A percentile compares a stretch with the other conserved stretches of the same genome.
These are phyloP conservation scores for Camarhynchus parvulus DNA, from an alignment of 2,113 vertebrate genomes.

Conservation along the genomic window DNA sequence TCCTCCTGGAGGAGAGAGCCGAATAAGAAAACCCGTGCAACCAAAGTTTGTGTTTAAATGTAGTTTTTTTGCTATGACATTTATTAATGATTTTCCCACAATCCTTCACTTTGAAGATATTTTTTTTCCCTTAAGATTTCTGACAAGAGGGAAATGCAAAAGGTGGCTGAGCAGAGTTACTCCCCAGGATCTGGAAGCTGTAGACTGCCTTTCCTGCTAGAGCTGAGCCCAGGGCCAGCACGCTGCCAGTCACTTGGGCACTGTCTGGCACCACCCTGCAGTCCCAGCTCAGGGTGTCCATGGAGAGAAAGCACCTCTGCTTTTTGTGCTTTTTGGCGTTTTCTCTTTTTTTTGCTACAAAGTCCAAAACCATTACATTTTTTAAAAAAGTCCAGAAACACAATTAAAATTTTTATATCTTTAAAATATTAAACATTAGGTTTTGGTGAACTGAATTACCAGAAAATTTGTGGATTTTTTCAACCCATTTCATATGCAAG, in stretches of 20 bases:
- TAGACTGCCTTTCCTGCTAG: background rate
- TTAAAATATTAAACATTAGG: background rate
- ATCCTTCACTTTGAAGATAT: background rate
- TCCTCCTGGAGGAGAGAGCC: background rate
- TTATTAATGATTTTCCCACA: background rate
- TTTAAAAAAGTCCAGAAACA: background rate
- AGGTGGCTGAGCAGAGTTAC: background rate
- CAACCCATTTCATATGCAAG: background rate
- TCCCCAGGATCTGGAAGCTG: background rate
- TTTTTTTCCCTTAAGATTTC: background rate
- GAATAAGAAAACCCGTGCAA: background rate
- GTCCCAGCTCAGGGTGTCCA: background rate
- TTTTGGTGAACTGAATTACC: background rate
- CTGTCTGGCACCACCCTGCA: background rate
- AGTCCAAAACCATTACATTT: background rate
- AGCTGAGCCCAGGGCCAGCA: accelerated
- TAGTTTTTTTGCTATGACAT: background rate
- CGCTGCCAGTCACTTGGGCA: background rate
- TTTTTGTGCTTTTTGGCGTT: background rate
- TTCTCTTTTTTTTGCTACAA: background rate
- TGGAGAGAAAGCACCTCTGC: background rate
- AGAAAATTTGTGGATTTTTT: background rate
- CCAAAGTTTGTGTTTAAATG: background rate
- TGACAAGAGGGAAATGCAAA: background rate
- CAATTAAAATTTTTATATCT: background rate